Conservation (phyloP, 37 sponge, comb jelly and placozoan genomes). For the Aphrocallistes beatrix region DNA sequence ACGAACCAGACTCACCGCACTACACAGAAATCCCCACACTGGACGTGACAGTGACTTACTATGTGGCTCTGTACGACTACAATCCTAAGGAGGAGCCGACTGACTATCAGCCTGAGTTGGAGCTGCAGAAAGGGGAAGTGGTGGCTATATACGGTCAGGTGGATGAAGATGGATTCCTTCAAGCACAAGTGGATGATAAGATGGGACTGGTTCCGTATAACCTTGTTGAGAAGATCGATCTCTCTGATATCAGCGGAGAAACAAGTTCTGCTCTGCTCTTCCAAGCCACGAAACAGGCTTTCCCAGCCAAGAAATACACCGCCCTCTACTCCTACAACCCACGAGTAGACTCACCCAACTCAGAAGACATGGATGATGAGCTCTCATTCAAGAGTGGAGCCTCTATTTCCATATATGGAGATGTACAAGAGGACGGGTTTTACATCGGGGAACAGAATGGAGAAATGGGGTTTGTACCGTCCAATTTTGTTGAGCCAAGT, state of each 20-base stretch:
- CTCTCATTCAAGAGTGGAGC: background rate
- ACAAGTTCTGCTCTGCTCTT: background rate
- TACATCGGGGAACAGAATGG: background rate
- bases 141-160: background rate
- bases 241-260: background rate
- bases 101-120: background rate
- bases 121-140: background rate
- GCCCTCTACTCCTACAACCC: conserved; percentile 10
- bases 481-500: background rate
- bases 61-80: conserved; percentile 14
- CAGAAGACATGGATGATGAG: background rate
- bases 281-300: conserved; percentile 6
- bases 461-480: background rate
- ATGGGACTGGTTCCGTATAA: background rate
- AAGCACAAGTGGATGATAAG: background rate
- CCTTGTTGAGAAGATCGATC: background rate
- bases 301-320: background rate
- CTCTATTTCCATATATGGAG: background rate
- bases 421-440: background rate
- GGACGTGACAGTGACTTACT: background rate
- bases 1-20: background rate
- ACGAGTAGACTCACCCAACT: background rate
- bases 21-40: background rate
- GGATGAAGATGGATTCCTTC: background rate
- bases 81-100: background rate